A percentile compares a stretch with the other conserved stretches of the same genome.
These are phyloP conservation scores for Archocentrus centrarchus DNA, from an alignment of 2,113 vertebrate genomes.

Conservation along the genomic window DNA sequence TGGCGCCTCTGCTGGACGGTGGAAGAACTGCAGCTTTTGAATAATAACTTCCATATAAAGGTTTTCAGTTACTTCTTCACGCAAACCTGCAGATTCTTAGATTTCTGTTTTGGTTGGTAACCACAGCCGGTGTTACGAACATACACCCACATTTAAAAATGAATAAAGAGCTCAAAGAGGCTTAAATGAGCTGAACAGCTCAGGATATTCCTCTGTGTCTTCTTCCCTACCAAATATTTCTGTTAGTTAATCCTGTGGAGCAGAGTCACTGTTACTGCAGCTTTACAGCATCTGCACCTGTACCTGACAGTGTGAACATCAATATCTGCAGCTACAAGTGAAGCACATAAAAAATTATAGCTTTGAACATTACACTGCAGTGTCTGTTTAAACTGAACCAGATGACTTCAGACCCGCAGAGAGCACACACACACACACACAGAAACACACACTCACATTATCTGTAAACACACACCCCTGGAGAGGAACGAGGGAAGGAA, in stretches of 20 bases:
- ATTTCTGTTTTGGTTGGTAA: not conserved
- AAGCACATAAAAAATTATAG: not conserved
- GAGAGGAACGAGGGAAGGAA: conserved; percentile 53
- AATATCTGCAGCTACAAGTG: not conserved
- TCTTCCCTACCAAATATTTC: not conserved
- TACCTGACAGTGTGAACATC: not conserved
- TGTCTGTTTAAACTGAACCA: conserved; percentile 32
- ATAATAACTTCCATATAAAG: not conserved
- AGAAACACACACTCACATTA: not conserved
- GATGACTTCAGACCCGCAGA: conserved; percentile 37
- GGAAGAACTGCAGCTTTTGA: not conserved
- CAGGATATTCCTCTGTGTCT: not conserved
- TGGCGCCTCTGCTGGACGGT: not conserved
- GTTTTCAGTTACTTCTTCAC: not conserved
- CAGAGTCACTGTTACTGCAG: not conserved
- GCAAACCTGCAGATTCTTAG: not conserved
- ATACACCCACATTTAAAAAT: not conserved
- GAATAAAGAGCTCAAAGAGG: not conserved
- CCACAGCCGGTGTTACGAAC: not conserved
- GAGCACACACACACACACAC: not conserved
- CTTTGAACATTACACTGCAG: conserved; percentile 18
- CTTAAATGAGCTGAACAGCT: not conserved
- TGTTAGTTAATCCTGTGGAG: not conserved
- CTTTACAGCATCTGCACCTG: not conserved
- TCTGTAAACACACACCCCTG: conserved; percentile 41